Base-by-base conservation (phyloP, 92 coral and sea anemone genomes). In the Phenganax marumi region DNA sequence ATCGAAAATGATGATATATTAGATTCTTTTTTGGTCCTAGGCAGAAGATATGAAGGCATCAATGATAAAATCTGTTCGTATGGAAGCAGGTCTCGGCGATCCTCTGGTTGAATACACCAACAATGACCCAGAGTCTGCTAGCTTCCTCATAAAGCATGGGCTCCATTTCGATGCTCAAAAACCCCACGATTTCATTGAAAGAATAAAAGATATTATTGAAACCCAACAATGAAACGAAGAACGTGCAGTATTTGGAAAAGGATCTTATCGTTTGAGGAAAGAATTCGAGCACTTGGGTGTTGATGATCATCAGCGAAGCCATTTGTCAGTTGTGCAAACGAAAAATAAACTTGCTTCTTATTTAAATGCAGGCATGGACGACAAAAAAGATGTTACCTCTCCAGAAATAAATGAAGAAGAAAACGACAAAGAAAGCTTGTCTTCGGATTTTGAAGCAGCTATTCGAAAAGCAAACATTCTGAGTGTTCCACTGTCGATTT, bases 181-280 rank as follows among this genome's bases (percentile, higher is more conserved):
- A 50, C 89, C 86, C 8, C 89, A 86, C 47, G 26, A 86, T 55
- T 86, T 86, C 17, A 65, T 86, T 60, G 58, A 73, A 63, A 85
- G 73, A 0, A 56, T 86, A 0, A 86, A 81, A 47, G 70, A 81
- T 12, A 81, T 86, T 8, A 10, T 81, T 2, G 78, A 81, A 47
- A 65, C 71, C 10, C 89, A 86, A 25, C 86, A 81, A 43, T 73
- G 89, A 21, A 81, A 86, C 51, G 86, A 86, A 48, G 83, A 81
- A 16, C 86, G 83, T 2, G 86, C 86, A 1, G 89, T 74, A 0
- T 86, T 81, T 62, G 86, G 86, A 24, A 79, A 54, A 49, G 85
- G 85, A 49, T 77, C 77, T 16, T 85, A 78, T 26, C 47, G 84
- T 22, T 47, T 69, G 5, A 26, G 88, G 47, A 33, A 60, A 26